phyloP scores from a whole-genome alignment of 2,888 invertebrate species.

The Osmoderma eremita region DNA sequence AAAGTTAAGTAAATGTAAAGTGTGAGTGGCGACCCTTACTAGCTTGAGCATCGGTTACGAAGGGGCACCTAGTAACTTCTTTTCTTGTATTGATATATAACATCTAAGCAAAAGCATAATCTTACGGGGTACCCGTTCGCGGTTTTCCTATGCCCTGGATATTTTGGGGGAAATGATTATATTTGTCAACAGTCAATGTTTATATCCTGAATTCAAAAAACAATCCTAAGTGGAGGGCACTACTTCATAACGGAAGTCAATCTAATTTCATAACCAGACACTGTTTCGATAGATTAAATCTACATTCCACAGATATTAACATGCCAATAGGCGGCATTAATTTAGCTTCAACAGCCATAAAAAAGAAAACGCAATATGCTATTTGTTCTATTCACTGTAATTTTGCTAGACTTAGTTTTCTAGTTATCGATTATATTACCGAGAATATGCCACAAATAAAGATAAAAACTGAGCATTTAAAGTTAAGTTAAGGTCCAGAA shows the following conservation, averaged over 20 bases:
- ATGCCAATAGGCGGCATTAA: too few relatives aligned
- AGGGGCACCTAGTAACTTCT: too few relatives aligned
- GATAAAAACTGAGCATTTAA: background rate
- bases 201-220: background rate
- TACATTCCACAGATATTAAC: too few relatives aligned
- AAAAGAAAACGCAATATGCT: background rate
- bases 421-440: background rate
- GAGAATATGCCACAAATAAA: background rate
- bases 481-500: background rate
- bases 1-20: too few relatives aligned
- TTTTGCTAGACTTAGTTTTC: background rate
- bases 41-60: too few relatives aligned
- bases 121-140: too few relatives aligned
- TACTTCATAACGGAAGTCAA: background rate
- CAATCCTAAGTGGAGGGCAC: background rate
- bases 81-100: too few relatives aligned
- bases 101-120: too few relatives aligned
- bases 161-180: too few relatives aligned
- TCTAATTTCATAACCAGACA: background rate
- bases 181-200: background rate
- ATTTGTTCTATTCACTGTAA: background rate
- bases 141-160: too few relatives aligned
- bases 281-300: too few relatives aligned
- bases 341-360: background rate
- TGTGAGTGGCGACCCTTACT: too few relatives aligned